Conservation (phyloP, 2,888 invertebrate species). For the Acanthosoma haemorrhoidale region DNA sequence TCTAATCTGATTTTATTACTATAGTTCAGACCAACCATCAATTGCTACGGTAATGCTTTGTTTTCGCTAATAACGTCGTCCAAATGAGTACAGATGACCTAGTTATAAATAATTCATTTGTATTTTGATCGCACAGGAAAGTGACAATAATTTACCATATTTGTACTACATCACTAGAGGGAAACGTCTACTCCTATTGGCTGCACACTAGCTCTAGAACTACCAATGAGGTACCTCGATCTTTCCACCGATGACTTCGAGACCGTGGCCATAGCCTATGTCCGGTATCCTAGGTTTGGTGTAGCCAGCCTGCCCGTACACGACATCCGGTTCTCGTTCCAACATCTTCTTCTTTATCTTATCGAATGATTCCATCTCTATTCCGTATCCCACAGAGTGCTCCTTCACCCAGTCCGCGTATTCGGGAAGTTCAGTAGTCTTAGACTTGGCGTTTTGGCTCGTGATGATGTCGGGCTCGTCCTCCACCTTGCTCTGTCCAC, state of each 20-base stretch:
- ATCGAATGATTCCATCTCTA: not conserved
- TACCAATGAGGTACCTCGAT: not conserved
- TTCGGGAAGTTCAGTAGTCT: not conserved
- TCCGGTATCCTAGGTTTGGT: slow-evolving; percentile 32
- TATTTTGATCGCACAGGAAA: no score
- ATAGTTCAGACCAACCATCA: no score
- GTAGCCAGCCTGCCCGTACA: slow-evolving; percentile 20
- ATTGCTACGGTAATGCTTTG: no score
- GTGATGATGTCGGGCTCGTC: slow-evolving; percentile 9
- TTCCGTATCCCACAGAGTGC: slow-evolving; percentile 16
- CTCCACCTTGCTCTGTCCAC: not conserved
- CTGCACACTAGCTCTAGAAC: not conserved
- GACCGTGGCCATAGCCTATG: slow-evolving; percentile 39
- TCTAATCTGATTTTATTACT: no score
- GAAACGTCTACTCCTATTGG: no score
- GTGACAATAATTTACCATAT: no score
- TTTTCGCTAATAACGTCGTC: no score
- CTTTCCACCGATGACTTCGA: slow-evolving; percentile 36
- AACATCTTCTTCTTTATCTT: slow-evolving; percentile 1
- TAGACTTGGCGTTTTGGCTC: not conserved
- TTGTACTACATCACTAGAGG: no score
- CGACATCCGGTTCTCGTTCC: not conserved
- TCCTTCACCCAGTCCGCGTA: slow-evolving; percentile 5
- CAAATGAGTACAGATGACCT: no score
- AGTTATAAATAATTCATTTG: no score